These are phyloP conservation scores for Anas bahamensis DNA, from an alignment of 2,797 vertebrate species.

Conservation along the genomic window DNA sequence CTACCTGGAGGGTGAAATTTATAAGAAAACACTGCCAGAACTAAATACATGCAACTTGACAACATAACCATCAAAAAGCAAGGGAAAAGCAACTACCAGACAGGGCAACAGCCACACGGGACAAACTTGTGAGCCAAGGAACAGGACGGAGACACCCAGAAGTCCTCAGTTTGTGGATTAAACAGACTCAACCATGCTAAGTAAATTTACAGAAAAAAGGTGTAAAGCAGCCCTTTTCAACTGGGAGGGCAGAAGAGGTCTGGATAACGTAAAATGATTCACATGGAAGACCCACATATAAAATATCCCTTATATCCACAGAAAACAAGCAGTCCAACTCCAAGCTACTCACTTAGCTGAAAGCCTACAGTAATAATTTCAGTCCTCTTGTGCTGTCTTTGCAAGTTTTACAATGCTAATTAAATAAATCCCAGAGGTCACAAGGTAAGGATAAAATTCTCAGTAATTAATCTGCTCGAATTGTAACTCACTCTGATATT, in stretches of 20 bases:
- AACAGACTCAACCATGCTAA: not conserved
- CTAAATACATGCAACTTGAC: not conserved
- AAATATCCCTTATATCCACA: not conserved
- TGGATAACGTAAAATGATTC: not conserved
- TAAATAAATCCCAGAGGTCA: slow-evolving; percentile 66
- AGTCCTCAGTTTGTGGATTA: not conserved
- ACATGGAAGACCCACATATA: not conserved
- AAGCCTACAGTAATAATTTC: not conserved
- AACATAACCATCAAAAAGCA: not conserved
- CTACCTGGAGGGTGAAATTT: not conserved
- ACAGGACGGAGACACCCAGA: not conserved
- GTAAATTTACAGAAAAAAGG: not conserved
- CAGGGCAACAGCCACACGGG: accelerated
- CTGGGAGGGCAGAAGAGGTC: not conserved
- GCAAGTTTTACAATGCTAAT: slow-evolving; percentile 26
- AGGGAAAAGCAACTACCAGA: not conserved
- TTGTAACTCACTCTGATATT: slow-evolving; percentile 23
- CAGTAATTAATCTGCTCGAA: slow-evolving; percentile 61
- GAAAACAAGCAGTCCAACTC: not conserved
- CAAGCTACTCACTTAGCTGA: not conserved
- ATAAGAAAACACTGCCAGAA: not conserved
- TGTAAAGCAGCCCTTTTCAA: not conserved
- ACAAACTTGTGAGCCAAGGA: not conserved
- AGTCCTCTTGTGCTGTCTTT: not conserved
- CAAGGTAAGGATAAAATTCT: slow-evolving; percentile 50